Conservation (phyloP, 30 jellyfish, hydroid and myxozoan species). For the Rhopilema esculentum region DNA sequence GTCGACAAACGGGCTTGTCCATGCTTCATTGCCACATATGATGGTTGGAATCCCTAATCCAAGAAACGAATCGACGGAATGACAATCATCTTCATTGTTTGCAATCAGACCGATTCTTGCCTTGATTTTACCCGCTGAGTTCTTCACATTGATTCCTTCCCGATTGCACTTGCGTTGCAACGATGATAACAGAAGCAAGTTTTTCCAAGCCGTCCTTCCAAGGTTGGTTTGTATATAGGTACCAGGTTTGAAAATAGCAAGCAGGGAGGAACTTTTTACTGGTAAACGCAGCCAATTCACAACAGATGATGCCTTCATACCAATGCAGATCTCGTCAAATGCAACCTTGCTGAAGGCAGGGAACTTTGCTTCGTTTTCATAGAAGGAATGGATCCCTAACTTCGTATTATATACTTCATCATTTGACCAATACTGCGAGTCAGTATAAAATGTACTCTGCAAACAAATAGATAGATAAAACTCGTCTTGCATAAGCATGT, state of each 20-base stretch:
- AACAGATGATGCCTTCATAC: background rate
- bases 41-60: background rate
- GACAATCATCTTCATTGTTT: conserved; percentile 11
- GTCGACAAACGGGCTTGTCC: background rate
- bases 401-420: conserved; percentile 6
- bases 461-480: too few relatives aligned
- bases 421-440: conserved; percentile 15
- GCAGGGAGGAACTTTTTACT: background rate
- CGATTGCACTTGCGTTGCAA: conserved; percentile 23
- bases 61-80: conserved; percentile 1
- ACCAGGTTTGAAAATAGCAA: conserved; percentile 18
- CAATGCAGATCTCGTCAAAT: conserved; percentile 27
- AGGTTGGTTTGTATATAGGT: background rate
- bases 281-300: conserved; percentile 15
- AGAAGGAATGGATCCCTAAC: conserved; percentile 15
- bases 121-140: background rate
- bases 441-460: background rate
- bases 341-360: background rate
- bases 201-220: conserved; percentile 17
- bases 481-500: background rate
- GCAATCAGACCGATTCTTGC: conserved; percentile 23
- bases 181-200: conserved; percentile 3
- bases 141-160: conserved; percentile 27
- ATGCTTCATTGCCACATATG: background rate
- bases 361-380: conserved; percentile 35